Conservation (phyloP, 2,888 invertebrate genomes). For the Hyalella azteca region DNA sequence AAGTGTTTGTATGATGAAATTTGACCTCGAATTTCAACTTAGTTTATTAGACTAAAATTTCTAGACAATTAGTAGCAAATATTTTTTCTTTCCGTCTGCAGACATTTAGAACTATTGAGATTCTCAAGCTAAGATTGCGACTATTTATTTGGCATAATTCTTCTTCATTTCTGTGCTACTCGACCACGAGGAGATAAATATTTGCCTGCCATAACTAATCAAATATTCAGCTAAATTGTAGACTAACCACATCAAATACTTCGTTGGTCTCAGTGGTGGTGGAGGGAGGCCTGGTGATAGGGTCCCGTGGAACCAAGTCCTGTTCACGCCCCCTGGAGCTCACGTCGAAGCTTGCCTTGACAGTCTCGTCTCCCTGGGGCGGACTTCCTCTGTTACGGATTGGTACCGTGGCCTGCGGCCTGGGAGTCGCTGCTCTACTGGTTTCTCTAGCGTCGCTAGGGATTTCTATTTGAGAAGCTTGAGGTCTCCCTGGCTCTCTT, state of each 20-base stretch:
- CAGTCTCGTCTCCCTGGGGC: neutral
- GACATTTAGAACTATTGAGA: no score
- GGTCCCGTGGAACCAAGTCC: neutral
- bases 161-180: no score
- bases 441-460: neutral
- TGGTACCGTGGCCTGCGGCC: neutral
- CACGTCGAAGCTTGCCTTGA: neutral
- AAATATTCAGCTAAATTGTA: neutral
- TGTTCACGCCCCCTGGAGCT: constrained; percentile 2
- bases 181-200: no score
- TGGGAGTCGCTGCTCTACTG: neutral
- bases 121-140: no score
- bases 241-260: neutral
- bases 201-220: no score
- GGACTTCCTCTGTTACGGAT: neutral
- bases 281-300: neutral
- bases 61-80: no score
- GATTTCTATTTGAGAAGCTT: neutral
- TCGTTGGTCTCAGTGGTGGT: constrained; percentile 14
- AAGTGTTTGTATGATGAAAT: no score
- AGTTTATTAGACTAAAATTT: no score
- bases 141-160: no score
- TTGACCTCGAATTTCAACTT: no score
- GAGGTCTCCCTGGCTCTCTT: neutral
- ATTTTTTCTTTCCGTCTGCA: no score